Conservation (phyloP, 30 jellyfish, hydroid and myxozoan species). For the Pelagia noctiluca region DNA sequence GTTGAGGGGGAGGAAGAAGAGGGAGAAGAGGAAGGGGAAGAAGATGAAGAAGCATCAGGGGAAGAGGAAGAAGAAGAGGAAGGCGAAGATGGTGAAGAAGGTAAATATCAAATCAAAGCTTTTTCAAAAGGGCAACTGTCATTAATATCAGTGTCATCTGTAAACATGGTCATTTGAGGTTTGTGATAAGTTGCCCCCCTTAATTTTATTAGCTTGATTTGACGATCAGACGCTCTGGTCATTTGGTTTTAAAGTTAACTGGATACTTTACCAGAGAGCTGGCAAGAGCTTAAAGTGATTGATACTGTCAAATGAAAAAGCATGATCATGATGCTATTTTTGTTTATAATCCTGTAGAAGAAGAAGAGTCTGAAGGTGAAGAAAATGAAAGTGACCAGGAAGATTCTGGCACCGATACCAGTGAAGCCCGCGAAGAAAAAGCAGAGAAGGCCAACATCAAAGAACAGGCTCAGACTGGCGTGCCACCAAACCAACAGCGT, state of each 20-base stretch:
- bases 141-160: background rate
- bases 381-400: slow-evolving; percentile 54
- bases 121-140: too few relatives aligned
- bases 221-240: background rate
- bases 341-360: background rate
- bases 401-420: slow-evolving; percentile 66
- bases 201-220: background rate
- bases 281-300: background rate
- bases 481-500: background rate
- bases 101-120: too few relatives aligned
- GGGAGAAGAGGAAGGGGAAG: background rate
- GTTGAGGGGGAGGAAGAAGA: background rate
- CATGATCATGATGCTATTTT: background rate
- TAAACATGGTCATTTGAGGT: background rate
- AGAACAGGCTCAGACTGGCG: background rate
- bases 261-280: background rate
- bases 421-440: slow-evolving; percentile 66
- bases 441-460: slow-evolving; percentile 21
- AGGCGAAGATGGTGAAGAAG: slow-evolving; percentile 4
- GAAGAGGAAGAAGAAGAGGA: background rate
- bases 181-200: background rate
- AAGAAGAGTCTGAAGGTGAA: slow-evolving; percentile 59
- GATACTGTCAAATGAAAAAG: background rate
- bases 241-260: background rate
- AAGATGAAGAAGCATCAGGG: background rate